Percentiles rank a stretch among this genome's conserved stretches.
Evolutionary conservation across 2,888 invertebrate genomes (phyloP).

Genomic region (Anoncus sp.): DNA sequence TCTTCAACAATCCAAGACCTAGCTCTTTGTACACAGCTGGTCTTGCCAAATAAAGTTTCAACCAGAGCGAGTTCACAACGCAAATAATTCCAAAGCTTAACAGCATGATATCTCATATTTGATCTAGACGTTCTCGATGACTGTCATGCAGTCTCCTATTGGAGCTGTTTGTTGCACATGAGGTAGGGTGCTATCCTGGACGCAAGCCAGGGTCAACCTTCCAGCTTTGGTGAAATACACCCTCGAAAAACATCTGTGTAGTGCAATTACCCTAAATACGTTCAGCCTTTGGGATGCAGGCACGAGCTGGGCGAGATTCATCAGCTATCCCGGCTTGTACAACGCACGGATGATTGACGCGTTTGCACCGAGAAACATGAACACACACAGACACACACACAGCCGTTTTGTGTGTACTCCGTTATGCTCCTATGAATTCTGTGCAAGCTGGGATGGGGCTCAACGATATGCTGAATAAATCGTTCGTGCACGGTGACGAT

Average conservation of each 20-base stretch:
- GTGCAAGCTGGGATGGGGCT: background rate
- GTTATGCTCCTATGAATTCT: constrained; percentile 41
- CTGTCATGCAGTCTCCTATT: constrained; percentile 36
- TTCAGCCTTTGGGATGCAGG: constrained; percentile 19
- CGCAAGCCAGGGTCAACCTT: constrained; percentile 34
- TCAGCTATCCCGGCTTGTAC: constrained; percentile 36
- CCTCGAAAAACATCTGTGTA: constrained; percentile 79
- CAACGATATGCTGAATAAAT: constrained; percentile 39
- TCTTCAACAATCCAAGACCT: too few species aligned
- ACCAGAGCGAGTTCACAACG: background rate
- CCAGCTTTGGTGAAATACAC: constrained; percentile 54
- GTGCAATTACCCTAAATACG: constrained; percentile 76
- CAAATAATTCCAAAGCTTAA: too few species aligned
- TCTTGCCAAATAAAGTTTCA: background rate
- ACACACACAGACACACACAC: background rate
- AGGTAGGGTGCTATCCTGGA: constrained; percentile 22
- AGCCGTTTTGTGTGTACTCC: too few species aligned
- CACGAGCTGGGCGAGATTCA: constrained; percentile 37
- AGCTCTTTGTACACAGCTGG: too few species aligned
- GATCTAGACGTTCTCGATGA: constrained; percentile 27
- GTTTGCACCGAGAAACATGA: constrained; percentile 56
- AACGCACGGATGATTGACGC: constrained; percentile 66
- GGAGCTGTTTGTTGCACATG: constrained; percentile 37
- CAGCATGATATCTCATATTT: constrained; percentile 1
- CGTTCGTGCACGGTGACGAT: constrained; percentile 19